These are phyloP conservation scores for Catharus ustulatus DNA, from an alignment of 2,797 vertebrate genomes.

Conservation along the genomic window DNA sequence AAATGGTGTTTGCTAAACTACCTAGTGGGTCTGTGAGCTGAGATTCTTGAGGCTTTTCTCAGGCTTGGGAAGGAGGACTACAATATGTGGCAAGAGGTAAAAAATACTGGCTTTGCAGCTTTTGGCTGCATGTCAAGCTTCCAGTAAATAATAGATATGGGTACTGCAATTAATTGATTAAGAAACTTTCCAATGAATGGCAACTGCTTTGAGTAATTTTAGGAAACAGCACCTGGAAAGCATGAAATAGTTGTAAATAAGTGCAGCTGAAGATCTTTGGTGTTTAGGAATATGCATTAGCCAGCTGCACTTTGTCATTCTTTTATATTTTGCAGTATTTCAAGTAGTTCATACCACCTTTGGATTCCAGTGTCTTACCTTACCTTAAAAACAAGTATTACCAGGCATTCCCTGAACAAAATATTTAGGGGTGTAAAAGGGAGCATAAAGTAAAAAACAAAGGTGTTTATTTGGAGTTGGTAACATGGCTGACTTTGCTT, in stretches of 20 bases:
- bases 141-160: neutral
- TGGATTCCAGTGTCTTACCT: neutral
- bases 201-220: neutral
- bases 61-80: neutral
- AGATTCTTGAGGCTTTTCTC: neutral
- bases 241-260: slow-evolving; percentile 13
- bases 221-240: neutral
- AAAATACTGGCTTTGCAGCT: neutral
- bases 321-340: neutral
- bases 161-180: neutral
- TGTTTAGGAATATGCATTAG: slow-evolving; percentile 17
- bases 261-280: slow-evolving; percentile 14
- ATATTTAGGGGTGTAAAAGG: neutral
- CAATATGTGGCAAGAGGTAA: neutral
- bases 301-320: neutral
- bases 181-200: neutral
- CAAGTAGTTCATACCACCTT: neutral
- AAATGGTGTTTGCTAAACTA: neutral
- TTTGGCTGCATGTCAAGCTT: neutral
- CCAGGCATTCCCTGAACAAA: neutral
- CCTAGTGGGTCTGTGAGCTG: neutral
- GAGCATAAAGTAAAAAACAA: neutral
- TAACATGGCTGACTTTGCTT: neutral
- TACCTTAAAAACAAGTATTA: neutral
- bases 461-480: neutral